Base-by-base conservation (phyloP, 2,113 vertebrate species). In the Alligator mississippiensis region DNA sequence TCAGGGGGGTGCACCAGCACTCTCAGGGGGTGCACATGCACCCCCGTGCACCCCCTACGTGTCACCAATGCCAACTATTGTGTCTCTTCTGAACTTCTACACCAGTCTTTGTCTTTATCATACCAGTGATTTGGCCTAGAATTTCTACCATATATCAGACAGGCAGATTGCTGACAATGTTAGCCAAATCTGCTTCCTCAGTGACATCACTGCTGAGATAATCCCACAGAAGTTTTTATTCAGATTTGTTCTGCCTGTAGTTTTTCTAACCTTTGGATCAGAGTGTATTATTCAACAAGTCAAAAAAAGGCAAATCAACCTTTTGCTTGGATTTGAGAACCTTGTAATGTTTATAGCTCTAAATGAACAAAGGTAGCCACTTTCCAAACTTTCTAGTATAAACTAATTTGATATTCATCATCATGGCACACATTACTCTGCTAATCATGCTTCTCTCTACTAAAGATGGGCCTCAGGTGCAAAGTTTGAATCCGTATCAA, bases 361-460 rank as follows among this genome's bases (percentile, higher is more conserved):
- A 66, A 90, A 47, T 0, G 9, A 90, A 76, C 75, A 90, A 92
- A 90, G 87, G 60, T 95, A 61, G 92, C 93, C 0, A 0, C 68
- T 82, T n/a, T 74, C 82, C 11, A 83, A 22, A 2, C 88, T 94
- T 64, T 93, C 76, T 74, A 34, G 66, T 14, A n/a, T 34, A 87
- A 87, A 82, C 54, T 87, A 68, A 92, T 91, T 84, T 85, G 77
- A 92, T 84, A 60, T 61, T 94, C 62, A 60, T 58, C 79, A 30
- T 76, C 28, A 55, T 0, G 2, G 25, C 82, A 55, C 16, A 25
- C 30, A 93, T 85, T 87, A 11, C 76, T 93, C 94, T 91, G 88
- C 27, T 82, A 89, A 91, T 90, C 22, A 6, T 84, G n/a, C 34
- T 88, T 30, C 1, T 3, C 4, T 79, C 34, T 21, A 4, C 30